Base-by-base conservation (phyloP, 2,797 vertebrate genomes). In the Rhinatrema bivittatum region DNA sequence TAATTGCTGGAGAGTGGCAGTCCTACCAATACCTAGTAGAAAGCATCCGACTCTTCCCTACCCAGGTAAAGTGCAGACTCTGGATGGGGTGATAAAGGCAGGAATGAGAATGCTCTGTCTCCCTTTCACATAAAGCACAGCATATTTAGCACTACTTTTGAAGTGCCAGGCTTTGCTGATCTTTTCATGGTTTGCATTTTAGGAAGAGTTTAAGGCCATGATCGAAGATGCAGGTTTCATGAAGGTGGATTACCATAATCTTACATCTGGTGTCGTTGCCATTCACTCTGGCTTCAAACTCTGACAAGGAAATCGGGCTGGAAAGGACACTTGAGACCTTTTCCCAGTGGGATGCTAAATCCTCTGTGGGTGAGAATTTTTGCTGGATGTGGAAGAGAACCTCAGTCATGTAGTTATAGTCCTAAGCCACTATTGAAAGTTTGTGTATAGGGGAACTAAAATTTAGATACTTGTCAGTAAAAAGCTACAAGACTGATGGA, bases 241-340 rank as follows among this genome's bases (percentile, higher is more conserved):
- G 56, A 76, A 80, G 20, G 92, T 93, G 50, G 76, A 81, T 37
- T 92, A 90, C 37, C 53, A 76, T 61, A 94, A 87, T 56, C 62
- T 96, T 27, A 90, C 86, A 1, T 86, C 65, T 0, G 94, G 93
- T 20, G 86, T 97, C 1, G 94, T 97, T 23, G 90, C 93, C 27
- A 84, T 99, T 64, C 94, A 98, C 61, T 98, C 95, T 7, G 95
- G 91, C 33, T 99, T 98, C 74, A 99, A 97, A 70, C 78, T 97
- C 4, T 97, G 78, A 89, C 42, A 16, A 11, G n/a, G 16, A 6
- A 21, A 11, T 15, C 15, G 15, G 20, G 18, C 16, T 26, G 10
- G 6, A 15, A 10, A 15, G 35, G n/a, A 19, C 9, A 34, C 9
- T n/a, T 29, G 18, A 34, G 36, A 43, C 22, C 22, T 42, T 42